Conservation (phyloP, 2,113 vertebrate species). For the Clupea harengus region DNA sequence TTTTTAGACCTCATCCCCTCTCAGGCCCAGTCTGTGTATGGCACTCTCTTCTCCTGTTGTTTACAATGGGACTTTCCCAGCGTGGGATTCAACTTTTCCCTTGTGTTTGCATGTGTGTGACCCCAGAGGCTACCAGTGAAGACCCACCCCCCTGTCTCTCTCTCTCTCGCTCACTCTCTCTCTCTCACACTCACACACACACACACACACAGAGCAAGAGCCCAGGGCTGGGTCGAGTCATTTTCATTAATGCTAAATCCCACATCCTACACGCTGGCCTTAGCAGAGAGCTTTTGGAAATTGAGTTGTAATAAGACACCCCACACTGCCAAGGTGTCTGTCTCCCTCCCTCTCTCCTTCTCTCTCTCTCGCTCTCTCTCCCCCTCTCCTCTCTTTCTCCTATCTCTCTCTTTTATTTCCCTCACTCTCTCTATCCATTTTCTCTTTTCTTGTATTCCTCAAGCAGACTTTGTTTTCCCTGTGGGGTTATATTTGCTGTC, state of each 20-base stretch:
- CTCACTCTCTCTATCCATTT: constrained; percentile 17
- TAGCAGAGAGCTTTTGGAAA: constrained; percentile 53
- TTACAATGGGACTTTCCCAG: not conserved
- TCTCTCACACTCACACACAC: not conserved
- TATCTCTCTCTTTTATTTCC: not conserved
- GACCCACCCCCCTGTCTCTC: constrained; percentile 33
- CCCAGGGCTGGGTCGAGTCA: constrained; percentile 33
- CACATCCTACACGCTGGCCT: constrained; percentile 48
- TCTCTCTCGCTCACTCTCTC: constrained; percentile 77
- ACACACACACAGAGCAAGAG: not conserved
- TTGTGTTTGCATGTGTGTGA: not conserved
- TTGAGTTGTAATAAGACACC: constrained; percentile 54
- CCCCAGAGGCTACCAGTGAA: not conserved
- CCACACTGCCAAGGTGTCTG: constrained; percentile 41
- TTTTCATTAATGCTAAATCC: constrained; percentile 59
- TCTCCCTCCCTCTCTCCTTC: not conserved
- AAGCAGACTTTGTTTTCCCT: not conserved
- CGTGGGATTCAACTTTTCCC: not conserved
- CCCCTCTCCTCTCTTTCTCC: not conserved
- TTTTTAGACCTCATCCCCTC: not conserved
- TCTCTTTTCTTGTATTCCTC: not conserved
- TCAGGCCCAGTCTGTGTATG: not conserved
- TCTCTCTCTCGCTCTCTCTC: too few species aligned
- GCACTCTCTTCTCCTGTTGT: not conserved
- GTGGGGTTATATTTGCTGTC: not conserved